Evolutionary conservation across 1,140 invertebrate species (phyloP).

Genomic region (Hermetia illucens): DNA sequence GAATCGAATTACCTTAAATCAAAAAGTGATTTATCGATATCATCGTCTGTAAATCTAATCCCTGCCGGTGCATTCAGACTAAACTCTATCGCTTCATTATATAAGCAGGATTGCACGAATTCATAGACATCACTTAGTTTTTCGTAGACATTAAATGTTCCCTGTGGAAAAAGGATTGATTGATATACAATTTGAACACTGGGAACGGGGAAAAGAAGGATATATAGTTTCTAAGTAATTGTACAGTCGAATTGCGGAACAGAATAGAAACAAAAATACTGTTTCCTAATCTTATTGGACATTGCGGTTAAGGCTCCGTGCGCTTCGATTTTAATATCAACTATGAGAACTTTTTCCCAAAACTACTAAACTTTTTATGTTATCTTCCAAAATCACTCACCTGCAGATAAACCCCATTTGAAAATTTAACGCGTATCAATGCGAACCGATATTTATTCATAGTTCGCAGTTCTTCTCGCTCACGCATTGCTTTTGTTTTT

Average conservation of each 20-base stretch:
- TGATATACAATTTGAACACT: not conserved
- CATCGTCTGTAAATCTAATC: conserved; percentile 43
- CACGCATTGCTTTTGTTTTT: conserved; percentile 83
- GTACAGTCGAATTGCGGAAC: too few species aligned
- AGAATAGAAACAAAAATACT: too few species aligned
- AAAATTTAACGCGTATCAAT: conserved; percentile 72
- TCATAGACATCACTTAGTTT: conserved; percentile 50
- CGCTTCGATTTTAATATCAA: too few species aligned
- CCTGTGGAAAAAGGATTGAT: conserved; percentile 33
- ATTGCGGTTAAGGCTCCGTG: too few species aligned
- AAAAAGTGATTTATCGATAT: conserved; percentile 45
- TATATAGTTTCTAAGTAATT: not conserved
- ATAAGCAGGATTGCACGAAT: conserved; percentile 59
- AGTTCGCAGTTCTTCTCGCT: conserved; percentile 66
- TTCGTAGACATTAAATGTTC: conserved; percentile 70
- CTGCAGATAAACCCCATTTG: conserved; percentile 70
- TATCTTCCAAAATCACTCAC: conserved; percentile 30
- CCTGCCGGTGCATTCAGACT: conserved; percentile 46
- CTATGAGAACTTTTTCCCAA: too few species aligned
- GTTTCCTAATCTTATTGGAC: too few species aligned
- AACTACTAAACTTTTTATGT: too few species aligned
- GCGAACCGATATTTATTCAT: conserved; percentile 72
- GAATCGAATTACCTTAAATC: conserved; percentile 37
- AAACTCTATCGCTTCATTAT: conserved; percentile 48
- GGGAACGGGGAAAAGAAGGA: conserved; percentile 6